Evolutionary conservation across 2,113 vertebrate genomes (phyloP).

Genomic region (Boleophthalmus pectinirostris): DNA sequence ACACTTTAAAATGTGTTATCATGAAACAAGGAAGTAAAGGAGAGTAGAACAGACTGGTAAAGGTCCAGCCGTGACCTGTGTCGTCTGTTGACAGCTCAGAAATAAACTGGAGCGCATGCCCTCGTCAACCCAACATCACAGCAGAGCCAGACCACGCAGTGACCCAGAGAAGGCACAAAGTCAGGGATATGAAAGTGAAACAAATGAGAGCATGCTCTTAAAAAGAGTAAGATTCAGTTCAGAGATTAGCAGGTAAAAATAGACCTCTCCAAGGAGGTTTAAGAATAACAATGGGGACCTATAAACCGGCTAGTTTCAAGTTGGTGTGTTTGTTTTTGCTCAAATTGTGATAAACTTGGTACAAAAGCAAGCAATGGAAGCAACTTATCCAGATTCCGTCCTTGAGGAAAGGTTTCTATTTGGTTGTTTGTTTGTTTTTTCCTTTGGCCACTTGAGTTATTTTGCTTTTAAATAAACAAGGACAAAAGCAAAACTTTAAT

Average conservation of each 20-base stretch:
- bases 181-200: slow-evolving; percentile 29
- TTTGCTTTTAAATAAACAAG: too few relatives aligned
- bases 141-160: slow-evolving; percentile 32
- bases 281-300: background rate
- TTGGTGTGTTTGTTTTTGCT: background rate
- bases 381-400: too few relatives aligned
- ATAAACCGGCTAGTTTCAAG: background rate
- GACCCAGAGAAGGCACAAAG: slow-evolving; percentile 34
- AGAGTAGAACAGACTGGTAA: slow-evolving; percentile 16
- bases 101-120: slow-evolving; percentile 25
- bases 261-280: background rate
- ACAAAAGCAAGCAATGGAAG: background rate
- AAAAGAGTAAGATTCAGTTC: slow-evolving; percentile 22
- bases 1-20: too few relatives aligned
- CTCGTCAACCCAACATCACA: slow-evolving; percentile 39
- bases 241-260: background rate
- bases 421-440: too few relatives aligned
- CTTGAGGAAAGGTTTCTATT: too few relatives aligned
- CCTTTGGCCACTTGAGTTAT: too few relatives aligned
- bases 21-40: background rate
- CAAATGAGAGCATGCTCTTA: slow-evolving; percentile 56
- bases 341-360: background rate
- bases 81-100: slow-evolving; percentile 46
- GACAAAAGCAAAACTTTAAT: too few relatives aligned
- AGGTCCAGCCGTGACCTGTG: slow-evolving; percentile 28